These are phyloP conservation scores for Eurois occulta DNA, from an alignment of 2,888 invertebrate species.

Conservation along the genomic window DNA sequence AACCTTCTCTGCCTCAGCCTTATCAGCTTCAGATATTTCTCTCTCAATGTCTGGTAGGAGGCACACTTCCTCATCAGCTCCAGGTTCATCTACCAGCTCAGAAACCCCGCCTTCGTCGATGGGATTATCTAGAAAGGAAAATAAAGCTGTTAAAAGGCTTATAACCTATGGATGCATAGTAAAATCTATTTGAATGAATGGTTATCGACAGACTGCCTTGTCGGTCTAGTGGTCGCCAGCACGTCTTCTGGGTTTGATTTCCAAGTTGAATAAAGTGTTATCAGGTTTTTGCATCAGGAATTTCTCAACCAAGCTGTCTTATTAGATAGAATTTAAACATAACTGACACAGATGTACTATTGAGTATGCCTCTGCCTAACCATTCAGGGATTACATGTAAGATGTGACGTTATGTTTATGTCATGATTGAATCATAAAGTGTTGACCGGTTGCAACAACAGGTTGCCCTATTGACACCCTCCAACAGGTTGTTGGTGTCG, in stretches of 20 bases:
- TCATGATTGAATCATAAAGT: too few relatives aligned
- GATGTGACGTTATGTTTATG: too few relatives aligned
- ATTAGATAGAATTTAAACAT: not conserved
- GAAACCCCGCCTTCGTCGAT: slow-evolving; percentile 71
- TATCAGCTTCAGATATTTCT: slow-evolving; percentile 92
- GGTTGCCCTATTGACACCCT: not conserved
- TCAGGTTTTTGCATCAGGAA: not conserved
- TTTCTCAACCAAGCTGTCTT: not conserved
- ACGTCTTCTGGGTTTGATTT: not conserved
- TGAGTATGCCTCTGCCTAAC: too few relatives aligned
- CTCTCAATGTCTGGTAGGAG: slow-evolving; percentile 93
- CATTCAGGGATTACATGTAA: too few relatives aligned
- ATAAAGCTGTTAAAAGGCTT: not conserved
- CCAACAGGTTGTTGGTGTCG: not conserved
- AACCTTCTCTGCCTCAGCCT: slow-evolving; percentile 90
- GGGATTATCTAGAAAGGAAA: slow-evolving; percentile 35
- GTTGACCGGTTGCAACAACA: not conserved
- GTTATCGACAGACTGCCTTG: not conserved
- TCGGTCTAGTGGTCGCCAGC: not conserved
- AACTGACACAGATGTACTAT: not conserved
- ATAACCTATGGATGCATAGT: not conserved
- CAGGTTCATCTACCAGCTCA: slow-evolving; percentile 89
- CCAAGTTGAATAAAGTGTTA: not conserved
- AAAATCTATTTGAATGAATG: not conserved
- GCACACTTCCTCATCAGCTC: slow-evolving; percentile 93